Base-by-base conservation (phyloP, 2,797 vertebrate species). In the Cirrhinus molitorella region DNA sequence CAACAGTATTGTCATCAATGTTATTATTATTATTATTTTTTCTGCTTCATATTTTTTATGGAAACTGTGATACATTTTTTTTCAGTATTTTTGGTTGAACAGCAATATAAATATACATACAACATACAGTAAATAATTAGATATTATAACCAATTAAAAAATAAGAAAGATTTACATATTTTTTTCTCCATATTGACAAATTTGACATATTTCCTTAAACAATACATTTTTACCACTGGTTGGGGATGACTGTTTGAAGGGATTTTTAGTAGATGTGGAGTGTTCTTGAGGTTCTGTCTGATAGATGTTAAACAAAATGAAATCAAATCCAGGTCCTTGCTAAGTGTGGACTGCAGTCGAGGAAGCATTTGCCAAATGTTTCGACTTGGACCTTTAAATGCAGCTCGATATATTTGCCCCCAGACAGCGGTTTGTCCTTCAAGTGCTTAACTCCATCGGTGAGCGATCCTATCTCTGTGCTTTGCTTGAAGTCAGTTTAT, bases 381-480 rank as follows among this genome's bases (percentile, higher is more conserved):
- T 14, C 10, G 8, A 70, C 63, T 76, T 83, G 65, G 73, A 77
- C 51, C 63, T 76, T 83, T 70, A 45, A 70, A 68, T 55, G 59
- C 63, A 67, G 34, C 51, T 59, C 23, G 11, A 83, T 68, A 67
- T 59, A 83, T 83, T 70, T 77, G 49, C 51, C 81, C 81, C 81
- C 40, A 83, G 81, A 83, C 73, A 47, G 37, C 13, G 11, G 51
- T 83, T 83, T 83, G 81, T 83, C 81, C 73, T 83, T 83, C 81
- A 83, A 77, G 81, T 67, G 49, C 73, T 67, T 76, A 68, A 77
- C 63, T 59, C 49, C 49, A 34, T 80, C 65, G 49, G 63, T 80
- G 78, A 80, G 78, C 14, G 73, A 83, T 77, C 51, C 81, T 75
- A 75, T 82, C 71, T 82, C 31, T 66, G n/a, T 65, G 71, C 80